These are phyloP conservation scores for Hemibagrus wyckioides DNA, from an alignment of 2,113 vertebrate genomes.

Conservation along the genomic window DNA sequence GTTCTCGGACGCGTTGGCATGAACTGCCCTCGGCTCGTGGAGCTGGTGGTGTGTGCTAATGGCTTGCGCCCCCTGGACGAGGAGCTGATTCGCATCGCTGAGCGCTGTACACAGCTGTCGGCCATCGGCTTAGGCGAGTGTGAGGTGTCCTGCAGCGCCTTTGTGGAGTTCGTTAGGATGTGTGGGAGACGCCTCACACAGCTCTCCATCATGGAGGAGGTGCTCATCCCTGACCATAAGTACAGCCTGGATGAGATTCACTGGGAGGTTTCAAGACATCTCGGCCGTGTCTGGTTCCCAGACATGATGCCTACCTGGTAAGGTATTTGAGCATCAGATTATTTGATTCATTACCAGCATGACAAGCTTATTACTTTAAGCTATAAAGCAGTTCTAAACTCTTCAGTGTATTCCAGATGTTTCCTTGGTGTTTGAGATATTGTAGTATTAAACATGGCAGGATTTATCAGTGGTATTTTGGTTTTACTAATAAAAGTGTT, in stretches of 20 bases:
- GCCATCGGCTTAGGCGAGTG: slow-evolving; percentile 96
- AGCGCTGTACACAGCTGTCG: slow-evolving; percentile 90
- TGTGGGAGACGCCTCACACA: slow-evolving; percentile 92
- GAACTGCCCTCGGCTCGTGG: slow-evolving; percentile 92
- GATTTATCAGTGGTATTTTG: not conserved
- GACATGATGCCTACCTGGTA: slow-evolving; percentile 99
- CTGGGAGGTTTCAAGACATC: slow-evolving; percentile 97
- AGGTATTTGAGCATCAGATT: not conserved
- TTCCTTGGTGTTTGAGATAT: not conserved
- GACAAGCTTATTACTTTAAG: not conserved
- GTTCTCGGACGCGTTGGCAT: slow-evolving; percentile 93
- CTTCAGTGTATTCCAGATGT: not conserved
- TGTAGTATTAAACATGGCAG: not conserved
- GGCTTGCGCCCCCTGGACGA: slow-evolving; percentile 92
- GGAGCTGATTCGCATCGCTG: slow-evolving; percentile 94
- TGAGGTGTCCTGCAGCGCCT: slow-evolving; percentile 96
- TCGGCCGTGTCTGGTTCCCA: slow-evolving; percentile 96
- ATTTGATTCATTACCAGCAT: slow-evolving; percentile 6
- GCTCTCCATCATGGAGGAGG: slow-evolving; percentile 98
- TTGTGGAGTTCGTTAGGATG: slow-evolving; percentile 98
- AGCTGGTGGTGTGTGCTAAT: slow-evolving; percentile 96
- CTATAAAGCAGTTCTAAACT: not conserved
- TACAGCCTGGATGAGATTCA: slow-evolving; percentile 96
- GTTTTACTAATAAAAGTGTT: not conserved
- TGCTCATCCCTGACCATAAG: slow-evolving; percentile 93